phyloP scores from a whole-genome alignment of 2,888 invertebrate species.

The Harpalus rubripes region DNA sequence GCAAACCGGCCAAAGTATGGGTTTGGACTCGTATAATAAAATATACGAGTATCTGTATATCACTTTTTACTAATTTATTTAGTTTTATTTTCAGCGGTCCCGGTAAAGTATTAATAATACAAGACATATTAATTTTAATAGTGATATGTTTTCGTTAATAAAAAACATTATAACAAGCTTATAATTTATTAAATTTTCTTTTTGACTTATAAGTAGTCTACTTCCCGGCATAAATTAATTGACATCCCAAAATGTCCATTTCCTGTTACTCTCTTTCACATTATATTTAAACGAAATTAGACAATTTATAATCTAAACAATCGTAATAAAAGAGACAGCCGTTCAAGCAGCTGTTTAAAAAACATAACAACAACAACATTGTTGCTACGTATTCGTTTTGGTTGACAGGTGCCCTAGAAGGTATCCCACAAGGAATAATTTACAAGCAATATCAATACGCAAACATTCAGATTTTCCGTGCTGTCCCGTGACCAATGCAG shows the following conservation, averaged over 20 bases:
- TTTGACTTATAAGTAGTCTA: neutral
- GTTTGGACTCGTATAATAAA: too few species aligned
- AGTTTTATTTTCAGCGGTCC: too few species aligned
- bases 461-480: conserved; percentile 41
- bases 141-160: neutral
- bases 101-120: too few species aligned
- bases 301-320: conserved; percentile 30
- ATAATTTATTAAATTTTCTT: neutral
- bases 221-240: neutral
- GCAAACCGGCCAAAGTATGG: too few species aligned
- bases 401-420: conserved; percentile 44
- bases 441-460: conserved; percentile 26
- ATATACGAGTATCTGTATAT: too few species aligned
- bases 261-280: neutral
- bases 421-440: conserved; percentile 11
- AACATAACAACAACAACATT: conserved; percentile 28
- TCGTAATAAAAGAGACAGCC: conserved; percentile 25
- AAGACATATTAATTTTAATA: too few species aligned
- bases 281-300: conserved; percentile 12
- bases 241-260: neutral
- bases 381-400: conserved; percentile 11
- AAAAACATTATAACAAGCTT: neutral
- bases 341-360: conserved; percentile 6
- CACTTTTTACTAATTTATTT: too few species aligned
- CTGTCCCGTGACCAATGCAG: conserved; percentile 49